Evolutionary conservation across 2,888 invertebrate genomes (phyloP).

Genomic region (Volucella bombylans): DNA sequence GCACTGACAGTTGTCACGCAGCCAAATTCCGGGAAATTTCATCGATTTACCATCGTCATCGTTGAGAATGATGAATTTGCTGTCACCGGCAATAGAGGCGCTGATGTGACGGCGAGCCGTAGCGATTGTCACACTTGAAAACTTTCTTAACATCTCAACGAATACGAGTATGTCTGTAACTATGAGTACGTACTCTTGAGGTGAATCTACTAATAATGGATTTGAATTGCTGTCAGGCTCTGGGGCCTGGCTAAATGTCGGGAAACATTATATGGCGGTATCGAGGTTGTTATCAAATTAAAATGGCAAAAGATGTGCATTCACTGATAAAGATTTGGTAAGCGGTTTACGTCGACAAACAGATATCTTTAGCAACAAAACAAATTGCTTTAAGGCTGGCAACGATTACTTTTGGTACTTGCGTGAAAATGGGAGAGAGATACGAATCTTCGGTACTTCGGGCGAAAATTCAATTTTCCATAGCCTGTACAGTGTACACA

Average conservation of each 20-base stretch:
- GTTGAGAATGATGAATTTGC: slow-evolving; percentile 44
- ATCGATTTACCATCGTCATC: slow-evolving; percentile 74
- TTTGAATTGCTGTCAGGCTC: background rate
- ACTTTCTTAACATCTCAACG: slow-evolving; percentile 15
- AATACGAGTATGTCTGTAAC: background rate
- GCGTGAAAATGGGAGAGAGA: too few relatives aligned
- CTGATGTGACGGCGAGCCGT: slow-evolving; percentile 38
- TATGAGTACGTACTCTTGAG: background rate
- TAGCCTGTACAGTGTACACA: too few relatives aligned
- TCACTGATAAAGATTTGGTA: too few relatives aligned
- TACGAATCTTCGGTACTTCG: too few relatives aligned
- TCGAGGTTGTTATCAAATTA: background rate
- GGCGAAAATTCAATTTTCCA: too few relatives aligned
- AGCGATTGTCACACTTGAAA: slow-evolving; percentile 7
- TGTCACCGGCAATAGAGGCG: slow-evolving; percentile 34
- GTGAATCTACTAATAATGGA: slow-evolving; percentile 10
- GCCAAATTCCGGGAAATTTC: slow-evolving; percentile 87
- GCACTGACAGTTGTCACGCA: slow-evolving; percentile 90
- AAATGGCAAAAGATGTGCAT: too few relatives aligned
- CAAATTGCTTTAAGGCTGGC: too few relatives aligned
- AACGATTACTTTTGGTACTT: too few relatives aligned
- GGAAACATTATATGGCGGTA: background rate
- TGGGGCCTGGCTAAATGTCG: background rate
- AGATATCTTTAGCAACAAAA: too few relatives aligned
- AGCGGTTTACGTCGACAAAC: too few relatives aligned